These are phyloP conservation scores for Hymenopus coronatus DNA, from an alignment of 2,888 invertebrate genomes.

Conservation along the genomic window DNA sequence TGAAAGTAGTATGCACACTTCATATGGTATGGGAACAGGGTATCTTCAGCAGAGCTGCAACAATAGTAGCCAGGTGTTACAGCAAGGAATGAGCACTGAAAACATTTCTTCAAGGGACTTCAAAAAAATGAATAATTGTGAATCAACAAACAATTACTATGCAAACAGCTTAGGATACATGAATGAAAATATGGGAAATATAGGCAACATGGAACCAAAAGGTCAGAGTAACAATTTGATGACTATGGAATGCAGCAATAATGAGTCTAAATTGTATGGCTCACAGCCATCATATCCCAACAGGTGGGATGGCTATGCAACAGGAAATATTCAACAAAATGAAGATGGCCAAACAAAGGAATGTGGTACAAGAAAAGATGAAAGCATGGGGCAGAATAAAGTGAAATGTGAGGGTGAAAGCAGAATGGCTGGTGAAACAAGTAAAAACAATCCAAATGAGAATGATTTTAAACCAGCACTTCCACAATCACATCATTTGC, in stretches of 20 bases:
- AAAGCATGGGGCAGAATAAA: neutral
- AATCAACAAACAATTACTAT: neutral
- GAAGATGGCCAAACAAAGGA: neutral
- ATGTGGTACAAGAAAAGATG: neutral
- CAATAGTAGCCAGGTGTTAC: neutral
- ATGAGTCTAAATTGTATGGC: neutral
- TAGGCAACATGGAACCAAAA: neutral
- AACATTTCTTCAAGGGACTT: neutral
- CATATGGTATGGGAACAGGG: neutral
- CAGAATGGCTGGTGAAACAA: neutral
- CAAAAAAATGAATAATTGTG: neutral
- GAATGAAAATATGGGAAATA: slow-evolving; percentile 4
- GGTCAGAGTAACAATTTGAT: neutral
- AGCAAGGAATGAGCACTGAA: neutral
- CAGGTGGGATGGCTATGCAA: neutral
- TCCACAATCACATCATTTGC: neutral
- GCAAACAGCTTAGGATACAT: neutral
- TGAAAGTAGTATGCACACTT: neutral
- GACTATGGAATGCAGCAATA: neutral
- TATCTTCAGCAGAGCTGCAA: neutral
- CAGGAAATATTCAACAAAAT: neutral
- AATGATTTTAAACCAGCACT: neutral
- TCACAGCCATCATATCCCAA: neutral
- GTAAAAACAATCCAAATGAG: neutral
- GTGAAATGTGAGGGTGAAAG: neutral